Evolutionary conservation across 2,113 vertebrate species (phyloP).

Genomic region (Tychaedon coryphoeus): DNA sequence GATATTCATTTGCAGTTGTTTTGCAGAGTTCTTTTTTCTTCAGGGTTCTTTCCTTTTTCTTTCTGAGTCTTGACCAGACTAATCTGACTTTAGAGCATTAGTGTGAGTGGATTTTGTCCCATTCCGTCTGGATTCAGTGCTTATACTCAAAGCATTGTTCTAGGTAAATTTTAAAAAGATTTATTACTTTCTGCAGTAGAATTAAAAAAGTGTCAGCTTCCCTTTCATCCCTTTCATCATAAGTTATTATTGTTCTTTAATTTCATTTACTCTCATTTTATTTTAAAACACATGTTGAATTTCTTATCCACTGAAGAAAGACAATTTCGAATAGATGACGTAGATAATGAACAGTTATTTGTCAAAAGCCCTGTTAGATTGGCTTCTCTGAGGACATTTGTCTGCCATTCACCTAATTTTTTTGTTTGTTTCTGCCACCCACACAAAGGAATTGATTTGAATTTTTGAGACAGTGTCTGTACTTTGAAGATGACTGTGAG

Average conservation of each 20-base stretch:
- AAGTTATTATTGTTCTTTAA: neutral
- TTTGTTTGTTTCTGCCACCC: neutral
- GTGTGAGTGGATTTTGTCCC: neutral
- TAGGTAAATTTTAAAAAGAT: neutral
- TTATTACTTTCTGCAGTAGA: neutral
- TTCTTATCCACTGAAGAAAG: neutral
- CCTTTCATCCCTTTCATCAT: neutral
- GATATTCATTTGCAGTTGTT: neutral
- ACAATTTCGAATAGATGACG: neutral
- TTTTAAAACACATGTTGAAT: neutral
- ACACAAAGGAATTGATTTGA: neutral
- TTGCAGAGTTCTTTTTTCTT: neutral
- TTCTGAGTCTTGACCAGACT: neutral
- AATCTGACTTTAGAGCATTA: neutral
- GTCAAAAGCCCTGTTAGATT: neutral
- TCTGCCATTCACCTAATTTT: neutral
- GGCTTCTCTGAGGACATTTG: neutral
- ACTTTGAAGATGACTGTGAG: neutral
- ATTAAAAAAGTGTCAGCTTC: neutral
- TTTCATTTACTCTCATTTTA: neutral
- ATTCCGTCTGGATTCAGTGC: neutral
- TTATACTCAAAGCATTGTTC: neutral
- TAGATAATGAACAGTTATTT: neutral
- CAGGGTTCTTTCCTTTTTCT: neutral
- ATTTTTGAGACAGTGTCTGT: neutral